Evolutionary conservation across 2,888 invertebrate genomes (phyloP).

Genomic region (Panopea generosa): DNA sequence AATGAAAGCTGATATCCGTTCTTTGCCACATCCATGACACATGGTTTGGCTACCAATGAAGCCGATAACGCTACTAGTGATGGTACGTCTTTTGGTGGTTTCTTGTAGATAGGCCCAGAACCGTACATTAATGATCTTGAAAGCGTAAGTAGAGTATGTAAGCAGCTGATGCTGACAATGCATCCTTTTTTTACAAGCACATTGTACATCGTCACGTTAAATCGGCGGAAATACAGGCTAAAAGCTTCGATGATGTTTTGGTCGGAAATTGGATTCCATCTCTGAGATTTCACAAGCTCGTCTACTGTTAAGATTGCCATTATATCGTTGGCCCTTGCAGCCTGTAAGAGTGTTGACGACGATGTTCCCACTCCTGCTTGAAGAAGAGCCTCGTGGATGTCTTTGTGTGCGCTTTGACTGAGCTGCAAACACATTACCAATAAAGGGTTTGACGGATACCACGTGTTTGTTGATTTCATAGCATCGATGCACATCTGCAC

Average conservation of each 20-base stretch:
- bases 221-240: neutral
- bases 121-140: neutral
- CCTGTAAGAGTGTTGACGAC: neutral
- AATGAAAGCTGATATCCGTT: neutral
- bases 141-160: neutral
- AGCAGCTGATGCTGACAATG: neutral
- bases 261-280: slow-evolving; percentile 4
- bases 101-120: neutral
- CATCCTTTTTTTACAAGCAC: slow-evolving; percentile 10
- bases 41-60: neutral
- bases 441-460: slow-evolving; percentile 6
- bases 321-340: neutral
- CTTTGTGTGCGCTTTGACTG: neutral
- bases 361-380: slow-evolving; percentile 7
- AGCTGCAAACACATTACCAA: slow-evolving; percentile 9
- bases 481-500: neutral
- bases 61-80: neutral
- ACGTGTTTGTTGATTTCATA: slow-evolving; percentile 1
- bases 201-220: slow-evolving; percentile 11
- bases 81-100: neutral
- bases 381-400: neutral
- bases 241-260: slow-evolving; percentile 4
- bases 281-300: neutral
- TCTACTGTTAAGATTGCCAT: slow-evolving; percentile 13
- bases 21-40: neutral